phyloP scores from a whole-genome alignment of 2,113 vertebrate species.

The Notechis scutatus region DNA sequence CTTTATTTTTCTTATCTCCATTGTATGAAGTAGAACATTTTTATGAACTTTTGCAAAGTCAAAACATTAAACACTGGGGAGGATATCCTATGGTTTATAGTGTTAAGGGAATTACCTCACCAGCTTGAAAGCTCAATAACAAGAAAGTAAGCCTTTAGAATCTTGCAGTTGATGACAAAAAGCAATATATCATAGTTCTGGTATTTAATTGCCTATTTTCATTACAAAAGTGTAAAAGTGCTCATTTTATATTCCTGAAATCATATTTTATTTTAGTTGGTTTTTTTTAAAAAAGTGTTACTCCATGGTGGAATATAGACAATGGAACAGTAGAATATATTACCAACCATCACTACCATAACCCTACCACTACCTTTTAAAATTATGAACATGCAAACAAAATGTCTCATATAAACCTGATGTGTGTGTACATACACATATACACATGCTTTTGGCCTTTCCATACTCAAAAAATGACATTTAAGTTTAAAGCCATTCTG shows the following conservation, averaged over 20 bases:
- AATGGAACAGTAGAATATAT: neutral
- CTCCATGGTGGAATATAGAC: rapidly evolving
- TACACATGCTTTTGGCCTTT: neutral
- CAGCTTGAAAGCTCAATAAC: slow-evolving; percentile 58
- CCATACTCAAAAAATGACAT: neutral
- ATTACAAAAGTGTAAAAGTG: neutral
- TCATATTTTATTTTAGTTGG: neutral
- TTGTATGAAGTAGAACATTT: slow-evolving; percentile 48
- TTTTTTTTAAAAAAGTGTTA: neutral
- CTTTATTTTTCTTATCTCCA: slow-evolving; percentile 23
- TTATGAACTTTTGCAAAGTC: slow-evolving; percentile 55
- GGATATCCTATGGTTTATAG: slow-evolving; percentile 57
- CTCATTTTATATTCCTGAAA: neutral
- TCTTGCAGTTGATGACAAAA: slow-evolving; percentile 35
- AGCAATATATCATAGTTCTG: slow-evolving; percentile 25
- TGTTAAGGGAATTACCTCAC: slow-evolving; percentile 56
- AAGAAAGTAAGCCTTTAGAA: slow-evolving; percentile 38
- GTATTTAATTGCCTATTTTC: neutral
- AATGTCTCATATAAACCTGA: neutral
- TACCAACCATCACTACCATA: neutral
- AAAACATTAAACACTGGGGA: slow-evolving; percentile 56
- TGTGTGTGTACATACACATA: neutral
- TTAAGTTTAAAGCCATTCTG: neutral
- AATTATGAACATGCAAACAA: neutral
- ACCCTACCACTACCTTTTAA: neutral